Evolutionary conservation across 2,113 vertebrate species (phyloP), one percentile per base, ranked within the genome.

Genomic region (Entomyzon cyanotis): DNA sequence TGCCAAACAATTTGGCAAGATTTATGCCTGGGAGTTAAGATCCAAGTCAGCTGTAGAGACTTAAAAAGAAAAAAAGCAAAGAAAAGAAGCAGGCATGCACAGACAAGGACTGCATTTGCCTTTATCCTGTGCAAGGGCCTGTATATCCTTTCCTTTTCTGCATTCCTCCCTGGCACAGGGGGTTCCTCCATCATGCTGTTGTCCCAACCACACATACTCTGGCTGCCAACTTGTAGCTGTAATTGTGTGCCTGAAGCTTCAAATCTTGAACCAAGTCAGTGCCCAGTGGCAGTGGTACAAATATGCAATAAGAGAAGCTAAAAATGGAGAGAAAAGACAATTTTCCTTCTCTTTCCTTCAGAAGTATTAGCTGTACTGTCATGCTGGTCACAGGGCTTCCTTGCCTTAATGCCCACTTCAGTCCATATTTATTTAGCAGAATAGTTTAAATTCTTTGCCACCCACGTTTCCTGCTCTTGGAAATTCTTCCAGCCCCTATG

Each of bases 1-100:
- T 50, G 82, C 90, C 85, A 95, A 94, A 95, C 78, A 74, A 37
- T 79, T 93, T 83, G 88, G 92, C 79, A 80, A 88, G 92, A 77
- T 90, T 90, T 83, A 81, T 93, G 84, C 47, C 42, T 91, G 71
- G 71, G 75, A 87, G 27, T 75, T 50, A 75, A 81, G 86, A 90
- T 90, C 56, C 47, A 78, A 90, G 76, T 95, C 84, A 93, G 84
- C 78, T 85, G 62, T 50, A 92, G 79, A 68, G 46, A 73, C 60
- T 58, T 49, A 4, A 53, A 82, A 28, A 44, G 37, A 65, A 85
- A 50, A 55, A 59, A 62, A 24, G 23, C 6, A 47, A 70, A 3
- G 49, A 49, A 41, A 50, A 55, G 53, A 63, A 24, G 23, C n/a
- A 88, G 50, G 37, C 39, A 11, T 31, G 16, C 24, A 50, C 41